Evolutionary conservation across 1,140 invertebrate genomes (phyloP).

Genomic region (Trachymyrmex septentrionalis): DNA sequence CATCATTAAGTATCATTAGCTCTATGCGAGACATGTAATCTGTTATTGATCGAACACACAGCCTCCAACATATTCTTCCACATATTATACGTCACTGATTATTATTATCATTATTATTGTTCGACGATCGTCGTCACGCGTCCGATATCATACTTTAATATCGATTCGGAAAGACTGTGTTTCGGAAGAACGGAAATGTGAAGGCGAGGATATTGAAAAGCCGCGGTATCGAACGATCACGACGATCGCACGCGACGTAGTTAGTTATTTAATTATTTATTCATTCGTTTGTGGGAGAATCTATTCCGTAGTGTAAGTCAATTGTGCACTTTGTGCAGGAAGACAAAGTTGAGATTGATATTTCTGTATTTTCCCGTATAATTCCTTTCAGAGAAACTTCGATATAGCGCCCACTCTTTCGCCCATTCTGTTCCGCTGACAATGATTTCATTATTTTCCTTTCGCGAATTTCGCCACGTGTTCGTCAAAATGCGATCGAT

Average conservation of each 20-base stretch:
- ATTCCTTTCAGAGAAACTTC: constrained; percentile 54
- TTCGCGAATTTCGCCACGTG: not conserved
- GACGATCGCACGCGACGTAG: constrained; percentile 28
- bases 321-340: not conserved
- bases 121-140: constrained; percentile 14
- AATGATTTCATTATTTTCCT: constrained; percentile 61
- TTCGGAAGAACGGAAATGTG: not conserved
- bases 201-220: not conserved
- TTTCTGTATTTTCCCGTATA: constrained; percentile 41
- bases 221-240: not conserved
- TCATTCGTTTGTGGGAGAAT: constrained; percentile 19
- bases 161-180: constrained; percentile 13
- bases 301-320: constrained; percentile 16
- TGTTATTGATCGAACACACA: constrained; percentile 53
- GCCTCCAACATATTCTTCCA: constrained; percentile 53
- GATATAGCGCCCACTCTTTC: constrained; percentile 54
- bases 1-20: constrained; percentile 63
- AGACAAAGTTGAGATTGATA: constrained; percentile 24
- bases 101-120: constrained; percentile 39
- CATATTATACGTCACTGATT: constrained; percentile 54
- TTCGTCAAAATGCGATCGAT: not conserved
- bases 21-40: constrained; percentile 57
- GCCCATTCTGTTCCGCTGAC: constrained; percentile 34
- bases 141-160: constrained; percentile 18
- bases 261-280: constrained; percentile 41